Evolutionary conservation across 2,797 vertebrate species (phyloP).

Genomic region (Manis javanica): DNA sequence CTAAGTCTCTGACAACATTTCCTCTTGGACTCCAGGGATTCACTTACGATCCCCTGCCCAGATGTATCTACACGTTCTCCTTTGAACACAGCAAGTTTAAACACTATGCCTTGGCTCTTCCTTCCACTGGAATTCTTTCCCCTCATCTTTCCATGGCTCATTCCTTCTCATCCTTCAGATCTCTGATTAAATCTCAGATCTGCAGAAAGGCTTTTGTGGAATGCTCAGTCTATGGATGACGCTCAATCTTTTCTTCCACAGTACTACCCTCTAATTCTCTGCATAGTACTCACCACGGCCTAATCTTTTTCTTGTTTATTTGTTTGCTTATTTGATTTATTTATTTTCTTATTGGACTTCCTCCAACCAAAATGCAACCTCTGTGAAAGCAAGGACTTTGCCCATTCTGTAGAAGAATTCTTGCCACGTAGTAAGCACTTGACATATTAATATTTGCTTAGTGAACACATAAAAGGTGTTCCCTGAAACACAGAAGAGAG

Average conservation of each 20-base stretch:
- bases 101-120: not conserved
- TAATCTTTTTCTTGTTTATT: not conserved
- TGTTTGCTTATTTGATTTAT: not conserved
- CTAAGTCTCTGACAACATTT: not conserved
- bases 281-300: not conserved
- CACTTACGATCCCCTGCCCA: not conserved
- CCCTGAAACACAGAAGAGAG: not conserved
- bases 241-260: not conserved
- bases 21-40: not conserved
- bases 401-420: not conserved
- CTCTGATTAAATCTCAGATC: not conserved
- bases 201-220: not conserved
- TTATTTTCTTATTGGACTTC: not conserved
- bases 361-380: not conserved
- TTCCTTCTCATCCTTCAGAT: not conserved
- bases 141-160: not conserved
- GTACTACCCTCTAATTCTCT: not conserved
- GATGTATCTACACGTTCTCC: not conserved
- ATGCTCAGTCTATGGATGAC: not conserved
- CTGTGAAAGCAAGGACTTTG: not conserved
- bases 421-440: not conserved
- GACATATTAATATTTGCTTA: not conserved
- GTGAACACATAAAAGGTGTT: not conserved
- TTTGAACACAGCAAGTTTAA: not conserved
- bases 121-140: not conserved